Evolutionary conservation across 2,888 invertebrate genomes (phyloP), one percentile per base, ranked within the genome.

Genomic region (Anarsia innoxiella): DNA sequence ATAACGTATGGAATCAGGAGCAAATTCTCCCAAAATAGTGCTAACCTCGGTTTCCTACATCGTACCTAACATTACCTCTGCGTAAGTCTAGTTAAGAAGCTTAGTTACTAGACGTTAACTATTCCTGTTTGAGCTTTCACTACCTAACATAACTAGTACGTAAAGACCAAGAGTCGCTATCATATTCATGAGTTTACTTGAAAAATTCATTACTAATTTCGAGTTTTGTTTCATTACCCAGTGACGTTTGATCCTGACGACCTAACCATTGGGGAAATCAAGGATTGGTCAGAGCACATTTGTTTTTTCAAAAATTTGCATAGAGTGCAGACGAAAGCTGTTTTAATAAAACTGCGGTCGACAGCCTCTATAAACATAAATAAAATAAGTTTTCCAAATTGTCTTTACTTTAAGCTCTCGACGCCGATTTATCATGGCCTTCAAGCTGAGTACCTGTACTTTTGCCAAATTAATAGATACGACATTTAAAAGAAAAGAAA

Each of bases 1-100:
- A 32, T 31, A 31, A 32, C 23, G 16, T n/a, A n/a, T 23, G 30
- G 15, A 40, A 40, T 40, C 37, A 37, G 26, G 37, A 26, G 37
- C 27, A 19, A 32, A 34, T 30, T 37, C 23, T 19, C 30, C 30
- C 34, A 23, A 34, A 37, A 37, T 40, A 34, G 34, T 14, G 30
- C 10, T 11, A 13, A 30, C 30, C 25, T 28, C 32, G 32, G 32
- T 27, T 11, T 25, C 16, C 23, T 26, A n/a, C n/a, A n/a, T 29
- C 23, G 25, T 27, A 8, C 26, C 10, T 12, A 16, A 12, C 31
- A 32, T n/a, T n/a, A 31, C 31, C 13, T 37, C 32, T 27, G 9
- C 12, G 31, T 9, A 10, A 12, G 12, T 34, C 32, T 33, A 26
- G 30, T 37, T 36, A 37, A 37, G 37, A 11, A 11, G 40, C 40